These are phyloP conservation scores for Synanthedon andrenaeformis DNA, from an alignment of 2,888 invertebrate genomes.

Conservation along the genomic window DNA sequence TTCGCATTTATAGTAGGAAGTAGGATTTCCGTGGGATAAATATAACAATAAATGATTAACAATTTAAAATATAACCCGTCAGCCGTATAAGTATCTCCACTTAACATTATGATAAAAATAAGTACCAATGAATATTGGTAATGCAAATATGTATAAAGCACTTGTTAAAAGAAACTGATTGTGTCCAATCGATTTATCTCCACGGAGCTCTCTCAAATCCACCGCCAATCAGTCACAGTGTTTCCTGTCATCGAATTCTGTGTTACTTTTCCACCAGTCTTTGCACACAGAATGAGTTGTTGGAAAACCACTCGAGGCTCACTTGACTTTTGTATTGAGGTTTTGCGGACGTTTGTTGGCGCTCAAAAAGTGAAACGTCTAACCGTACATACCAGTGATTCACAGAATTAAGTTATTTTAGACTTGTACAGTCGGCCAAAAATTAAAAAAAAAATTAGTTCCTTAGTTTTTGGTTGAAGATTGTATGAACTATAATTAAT, in stretches of 20 bases:
- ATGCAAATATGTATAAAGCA: neutral
- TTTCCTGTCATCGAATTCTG: neutral
- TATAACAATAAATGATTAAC: too few relatives aligned
- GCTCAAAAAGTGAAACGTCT: constrained; percentile 63
- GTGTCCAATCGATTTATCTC: neutral
- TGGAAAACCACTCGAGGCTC: constrained; percentile 11
- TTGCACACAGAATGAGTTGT: neutral
- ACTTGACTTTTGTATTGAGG: constrained; percentile 52
- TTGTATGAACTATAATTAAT: too few relatives aligned
- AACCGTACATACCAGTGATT: constrained; percentile 38
- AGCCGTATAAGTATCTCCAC: too few relatives aligned
- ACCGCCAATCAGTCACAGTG: neutral
- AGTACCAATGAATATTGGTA: neutral
- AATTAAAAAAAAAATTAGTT: too few relatives aligned
- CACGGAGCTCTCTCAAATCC: neutral
- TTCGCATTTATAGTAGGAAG: too few relatives aligned
- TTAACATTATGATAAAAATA: too few relatives aligned
- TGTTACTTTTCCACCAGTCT: neutral
- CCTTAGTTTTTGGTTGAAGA: too few relatives aligned
- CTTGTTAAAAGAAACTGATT: neutral
- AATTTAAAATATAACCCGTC: too few relatives aligned
- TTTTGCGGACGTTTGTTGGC: constrained; percentile 42
- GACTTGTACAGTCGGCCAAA: neutral
- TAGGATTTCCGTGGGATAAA: too few relatives aligned
- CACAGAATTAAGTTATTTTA: constrained; percentile 8